phyloP scores from a whole-genome alignment of 1,140 invertebrate species.

The Aphidius gifuensis region DNA sequence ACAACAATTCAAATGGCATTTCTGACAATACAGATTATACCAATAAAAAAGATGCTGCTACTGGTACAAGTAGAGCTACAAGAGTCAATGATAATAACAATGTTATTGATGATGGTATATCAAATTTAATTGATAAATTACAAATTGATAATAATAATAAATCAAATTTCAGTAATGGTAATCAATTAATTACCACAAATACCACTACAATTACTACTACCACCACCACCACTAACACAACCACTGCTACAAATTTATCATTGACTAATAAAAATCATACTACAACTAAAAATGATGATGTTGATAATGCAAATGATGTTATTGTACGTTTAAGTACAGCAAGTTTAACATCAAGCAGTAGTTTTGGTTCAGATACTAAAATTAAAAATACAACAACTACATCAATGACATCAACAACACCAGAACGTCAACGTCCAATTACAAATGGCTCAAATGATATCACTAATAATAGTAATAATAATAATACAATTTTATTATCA shows the following conservation, averaged over 20 bases:
- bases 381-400: constrained; percentile 34
- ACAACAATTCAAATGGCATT: constrained; percentile 55
- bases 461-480: too few relatives aligned
- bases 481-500: too few relatives aligned
- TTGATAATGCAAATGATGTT: constrained; percentile 30
- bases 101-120: constrained; percentile 37
- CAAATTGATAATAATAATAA: constrained; percentile 41
- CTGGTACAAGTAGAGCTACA: too few relatives aligned
- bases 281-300: constrained; percentile 39
- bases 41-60: constrained; percentile 21
- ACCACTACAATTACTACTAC: too few relatives aligned
- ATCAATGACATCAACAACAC: not conserved
- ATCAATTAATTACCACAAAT: constrained; percentile 4
- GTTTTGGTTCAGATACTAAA: constrained; percentile 46
- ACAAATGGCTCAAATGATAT: constrained; percentile 27
- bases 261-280: constrained; percentile 31
- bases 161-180: constrained; percentile 21
- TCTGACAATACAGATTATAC: constrained; percentile 29
- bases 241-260: too few relatives aligned
- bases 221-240: too few relatives aligned
- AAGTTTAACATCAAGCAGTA: constrained; percentile 56
- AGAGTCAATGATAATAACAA: too few relatives aligned
- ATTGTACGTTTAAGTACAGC: constrained; percentile 51
- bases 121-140: constrained; percentile 45
- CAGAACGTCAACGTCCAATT: constrained; percentile 13